Evolutionary conservation across 2,113 vertebrate species (phyloP), one percentile per base, ranked within the genome.

Genomic region (Columba janthina): DNA sequence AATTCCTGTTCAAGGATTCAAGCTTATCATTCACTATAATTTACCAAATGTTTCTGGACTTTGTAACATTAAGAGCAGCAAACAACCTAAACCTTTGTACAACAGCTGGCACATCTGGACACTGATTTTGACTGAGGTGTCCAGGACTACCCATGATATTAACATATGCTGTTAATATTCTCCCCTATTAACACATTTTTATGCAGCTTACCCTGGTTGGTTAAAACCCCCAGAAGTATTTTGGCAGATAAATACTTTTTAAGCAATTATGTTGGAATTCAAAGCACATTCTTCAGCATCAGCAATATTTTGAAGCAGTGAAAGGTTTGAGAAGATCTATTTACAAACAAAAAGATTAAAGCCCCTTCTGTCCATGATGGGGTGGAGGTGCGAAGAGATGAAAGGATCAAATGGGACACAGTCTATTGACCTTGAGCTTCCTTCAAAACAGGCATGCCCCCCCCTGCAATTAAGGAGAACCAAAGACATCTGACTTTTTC

Each of bases 261-360:
- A 60, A 83, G 62, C 75, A 90, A 94, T 90, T 85, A 85, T 2
- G 22, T 5, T 83, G 75, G 86, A 93, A 96, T 92, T 96, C 89
- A 65, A 90, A 69, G 67, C 42, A 70, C 62, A 32, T 92, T 82
- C 67, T 73, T 92, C 71, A 82, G 46, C 34, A 72, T 3, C 2
- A 2, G 48, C 26, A 79, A 57, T 79, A 89, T 44, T 90, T n/a
- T 46, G n/a, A 85, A 93, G 85, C 3, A 5, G 72, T 90, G 88
- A 85, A 94, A 95, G 60, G 64, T 61, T 73, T 53, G 48, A 94
- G 58, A 54, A 74, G 56, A 74, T 71, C 51, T 93, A 57, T 82
- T 89, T 91, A 90, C 82, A 91, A 94, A 93, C 42, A 93, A 74
- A 79, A 83, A 54, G 22, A 89, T 61, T 76, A 85, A 87, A 74